phyloP scores from a whole-genome alignment of 2,113 vertebrate genomes.

The Narcine bancroftii region DNA sequence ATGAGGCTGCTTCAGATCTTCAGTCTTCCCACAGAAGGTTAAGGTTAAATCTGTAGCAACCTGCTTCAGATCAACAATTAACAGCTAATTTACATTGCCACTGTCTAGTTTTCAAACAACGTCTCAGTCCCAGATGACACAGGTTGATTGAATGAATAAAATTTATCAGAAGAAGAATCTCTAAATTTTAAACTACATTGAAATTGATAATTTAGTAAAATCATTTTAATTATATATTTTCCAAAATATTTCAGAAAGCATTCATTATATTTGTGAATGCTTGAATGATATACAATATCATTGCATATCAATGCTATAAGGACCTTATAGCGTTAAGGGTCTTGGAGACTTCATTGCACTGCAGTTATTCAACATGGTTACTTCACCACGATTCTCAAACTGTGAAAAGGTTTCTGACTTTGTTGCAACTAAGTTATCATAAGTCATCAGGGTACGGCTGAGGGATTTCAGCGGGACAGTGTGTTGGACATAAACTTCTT shows the following conservation, averaged over 20 bases:
- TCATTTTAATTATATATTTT: background rate
- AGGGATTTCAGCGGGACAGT: too few species aligned
- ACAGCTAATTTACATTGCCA: background rate
- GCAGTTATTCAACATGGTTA: too few species aligned
- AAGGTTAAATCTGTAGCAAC: constrained; percentile 23
- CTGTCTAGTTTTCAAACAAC: background rate
- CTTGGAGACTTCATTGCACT: too few species aligned
- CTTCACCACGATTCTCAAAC: too few species aligned
- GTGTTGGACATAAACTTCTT: too few species aligned
- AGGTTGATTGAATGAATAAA: background rate
- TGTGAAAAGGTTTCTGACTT: too few species aligned
- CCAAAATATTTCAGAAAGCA: background rate
- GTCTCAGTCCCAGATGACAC: background rate
- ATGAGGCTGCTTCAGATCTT: constrained; percentile 14
- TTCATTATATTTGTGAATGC: background rate
- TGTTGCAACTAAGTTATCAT: too few species aligned
- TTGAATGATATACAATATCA: background rate
- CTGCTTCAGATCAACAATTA: constrained; percentile 11
- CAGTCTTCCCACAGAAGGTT: constrained; percentile 21
- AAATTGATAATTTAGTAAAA: background rate
- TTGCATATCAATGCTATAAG: background rate
- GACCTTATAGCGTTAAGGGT: background rate
- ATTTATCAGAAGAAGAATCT: background rate
- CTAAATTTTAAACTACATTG: background rate
- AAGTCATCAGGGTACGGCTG: too few species aligned